These are phyloP conservation scores for Latrodectus hesperus DNA, from an alignment of 2,888 invertebrate genomes.

Conservation along the genomic window DNA sequence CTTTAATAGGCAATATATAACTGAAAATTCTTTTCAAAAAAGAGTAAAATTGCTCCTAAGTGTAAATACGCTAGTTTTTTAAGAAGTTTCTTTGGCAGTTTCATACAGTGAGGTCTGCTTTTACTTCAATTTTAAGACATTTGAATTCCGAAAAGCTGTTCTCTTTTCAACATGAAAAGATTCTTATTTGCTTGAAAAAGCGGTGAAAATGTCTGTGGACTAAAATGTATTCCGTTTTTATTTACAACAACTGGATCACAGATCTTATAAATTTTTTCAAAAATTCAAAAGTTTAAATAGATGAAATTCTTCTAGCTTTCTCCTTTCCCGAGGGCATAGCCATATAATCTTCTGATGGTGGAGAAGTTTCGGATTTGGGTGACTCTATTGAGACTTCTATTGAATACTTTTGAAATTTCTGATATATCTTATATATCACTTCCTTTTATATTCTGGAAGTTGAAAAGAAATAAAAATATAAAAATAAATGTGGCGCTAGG, in stretches of 20 bases:
- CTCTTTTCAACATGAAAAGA: neutral
- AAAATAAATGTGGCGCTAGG: neutral
- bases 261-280: constrained; percentile 8
- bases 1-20: too few relatives aligned
- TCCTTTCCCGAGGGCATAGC: neutral
- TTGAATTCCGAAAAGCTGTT: neutral
- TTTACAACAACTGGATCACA: constrained; percentile 5
- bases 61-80: too few relatives aligned
- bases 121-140: too few relatives aligned
- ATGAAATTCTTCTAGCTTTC: constrained; percentile 11
- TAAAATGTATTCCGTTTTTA: constrained; percentile 14
- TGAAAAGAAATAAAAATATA: neutral
- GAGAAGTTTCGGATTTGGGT: constrained; percentile 13
- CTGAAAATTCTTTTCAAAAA: too few relatives aligned
- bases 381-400: constrained; percentile 13
- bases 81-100: too few relatives aligned
- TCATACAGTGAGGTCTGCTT: too few relatives aligned
- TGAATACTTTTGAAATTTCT: constrained; percentile 18
- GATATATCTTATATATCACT: neutral
- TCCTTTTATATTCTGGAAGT: neutral
- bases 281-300: constrained; percentile 13
- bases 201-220: neutral
- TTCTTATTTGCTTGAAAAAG: neutral
- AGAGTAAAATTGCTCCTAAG: too few relatives aligned
- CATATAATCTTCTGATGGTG: neutral